phyloP scores from a whole-genome alignment of 2,797 vertebrate genomes.

The Parambassis ranga region DNA sequence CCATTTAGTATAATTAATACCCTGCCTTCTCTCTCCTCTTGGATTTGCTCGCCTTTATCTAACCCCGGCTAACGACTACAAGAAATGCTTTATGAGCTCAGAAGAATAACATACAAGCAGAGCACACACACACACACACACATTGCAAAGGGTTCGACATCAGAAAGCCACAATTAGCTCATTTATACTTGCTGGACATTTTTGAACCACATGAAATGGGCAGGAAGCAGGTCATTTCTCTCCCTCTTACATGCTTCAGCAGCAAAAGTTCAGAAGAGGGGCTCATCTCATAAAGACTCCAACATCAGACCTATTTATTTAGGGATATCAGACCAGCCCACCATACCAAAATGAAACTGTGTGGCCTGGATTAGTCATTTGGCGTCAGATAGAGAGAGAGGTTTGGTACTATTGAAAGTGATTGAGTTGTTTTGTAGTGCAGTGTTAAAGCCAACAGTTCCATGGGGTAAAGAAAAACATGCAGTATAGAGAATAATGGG shows the following conservation, averaged over 20 bases:
- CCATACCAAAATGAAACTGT: background rate
- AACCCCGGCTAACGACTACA: constrained; percentile 73
- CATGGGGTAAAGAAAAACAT: too few relatives aligned
- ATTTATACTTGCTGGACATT: constrained; percentile 80
- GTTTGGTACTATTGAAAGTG: background rate
- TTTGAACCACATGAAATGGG: constrained; percentile 78
- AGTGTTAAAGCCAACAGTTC: background rate
- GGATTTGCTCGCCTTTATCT: constrained; percentile 73
- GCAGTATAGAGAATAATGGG: too few relatives aligned
- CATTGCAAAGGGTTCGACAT: constrained; percentile 53
- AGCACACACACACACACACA: constrained; percentile 14
- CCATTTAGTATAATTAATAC: constrained; percentile 89
- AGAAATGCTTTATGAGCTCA: constrained; percentile 79
- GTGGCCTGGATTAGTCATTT: background rate
- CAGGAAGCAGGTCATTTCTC: constrained; percentile 78
- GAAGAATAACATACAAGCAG: constrained; percentile 75
- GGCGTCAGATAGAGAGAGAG: background rate
- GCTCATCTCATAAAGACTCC: constrained; percentile 58
- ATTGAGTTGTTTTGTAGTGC: background rate
- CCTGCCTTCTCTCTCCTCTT: constrained; percentile 79
- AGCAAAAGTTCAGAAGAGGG: constrained; percentile 73
- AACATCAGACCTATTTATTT: constrained; percentile 40
- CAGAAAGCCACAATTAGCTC: constrained; percentile 85
- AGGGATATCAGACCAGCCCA: constrained; percentile 9
- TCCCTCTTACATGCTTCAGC: constrained; percentile 36